Percentiles rank a stretch among this genome's conserved stretches.
phyloP scores from a whole-genome alignment of 2,113 vertebrate species.

The Vidua chalybeata region DNA sequence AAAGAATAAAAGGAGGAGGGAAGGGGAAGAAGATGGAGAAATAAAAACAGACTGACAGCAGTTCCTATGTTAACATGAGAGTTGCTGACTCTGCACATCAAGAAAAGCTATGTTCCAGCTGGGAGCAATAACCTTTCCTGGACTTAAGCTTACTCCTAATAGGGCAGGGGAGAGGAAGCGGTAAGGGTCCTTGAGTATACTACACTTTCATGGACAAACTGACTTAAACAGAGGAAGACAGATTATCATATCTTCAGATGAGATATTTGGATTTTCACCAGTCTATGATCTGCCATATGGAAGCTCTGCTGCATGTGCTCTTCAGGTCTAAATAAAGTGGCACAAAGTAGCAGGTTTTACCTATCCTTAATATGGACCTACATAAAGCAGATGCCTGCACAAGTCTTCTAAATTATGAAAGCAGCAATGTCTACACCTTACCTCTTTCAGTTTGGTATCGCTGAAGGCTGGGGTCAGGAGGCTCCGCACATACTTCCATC shows the following conservation, averaged over 20 bases:
- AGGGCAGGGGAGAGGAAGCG: not conserved
- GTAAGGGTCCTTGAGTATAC: not conserved
- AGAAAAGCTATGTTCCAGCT: slow-evolving; percentile 17
- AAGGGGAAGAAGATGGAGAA: slow-evolving; percentile 48
- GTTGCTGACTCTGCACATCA: slow-evolving; percentile 38
- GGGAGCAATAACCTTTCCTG: slow-evolving; percentile 27
- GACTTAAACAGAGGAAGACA: not conserved
- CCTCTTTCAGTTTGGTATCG: slow-evolving; percentile 84
- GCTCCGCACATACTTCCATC: slow-evolving; percentile 86
- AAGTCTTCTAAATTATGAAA: not conserved
- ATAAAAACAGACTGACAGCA: slow-evolving; percentile 67
- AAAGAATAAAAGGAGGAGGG: slow-evolving; percentile 59
- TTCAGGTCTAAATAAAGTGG: not conserved
- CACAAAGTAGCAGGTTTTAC: not conserved
- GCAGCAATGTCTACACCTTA: slow-evolving; percentile 51
- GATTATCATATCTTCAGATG: not conserved
- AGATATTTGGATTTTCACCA: not conserved
- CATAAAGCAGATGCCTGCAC: not conserved
- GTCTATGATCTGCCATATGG: not conserved
- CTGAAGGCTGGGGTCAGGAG: slow-evolving; percentile 86
- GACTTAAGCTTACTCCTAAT: not conserved
- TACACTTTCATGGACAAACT: not conserved
- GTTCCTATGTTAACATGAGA: slow-evolving; percentile 9
- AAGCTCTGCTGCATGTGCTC: not conserved
- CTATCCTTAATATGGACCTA: not conserved